Base-by-base conservation (phyloP, 2,113 vertebrate species). In the Syrmaticus mikado region DNA sequence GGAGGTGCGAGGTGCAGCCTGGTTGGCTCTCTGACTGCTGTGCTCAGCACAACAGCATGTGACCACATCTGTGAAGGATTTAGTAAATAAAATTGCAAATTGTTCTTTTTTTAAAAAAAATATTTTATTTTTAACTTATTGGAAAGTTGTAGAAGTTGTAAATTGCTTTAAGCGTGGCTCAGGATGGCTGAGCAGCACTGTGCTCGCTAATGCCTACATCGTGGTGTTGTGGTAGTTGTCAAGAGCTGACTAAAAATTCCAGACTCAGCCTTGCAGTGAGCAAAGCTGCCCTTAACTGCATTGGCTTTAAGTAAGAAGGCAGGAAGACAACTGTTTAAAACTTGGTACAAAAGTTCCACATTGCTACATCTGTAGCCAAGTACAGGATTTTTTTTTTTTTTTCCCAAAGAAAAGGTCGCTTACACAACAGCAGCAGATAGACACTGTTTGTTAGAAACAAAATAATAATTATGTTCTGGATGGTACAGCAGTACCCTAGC, bases 371-470 rank as follows among this genome's bases (percentile, higher is more conserved):
- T 64, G 25, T 10, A 85, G 68, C 43, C 71, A 91, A 92, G 73
- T 27, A 40, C 57, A 68, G 52, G 11, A 30, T 4, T 58, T 21
- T 53, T 38, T 57, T 13, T 52, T 25, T 28, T 32, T 32, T 41
- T 74, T 85, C 20, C 61, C 60, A 46, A 72, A 48, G 72, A 74
- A 88, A 96, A 81, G 21, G 8, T 46, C 53, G 84, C 34, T 80
- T 60, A 70, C 1, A 24, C 50, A 93, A 92, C 52, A 64, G 60
- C 11, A 77, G 81, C 46, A 87, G 46, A 85, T 20, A 94, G 71
- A 86, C 43, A 92, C 22, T 30, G n/a, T 32, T 95, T 90, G 74
- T 84, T 89, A 57, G 43, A 90, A 93, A 89, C 43, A 92, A 90
- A 94, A 79, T 34, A 72, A 32, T 77, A 79, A 73, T 67, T 70